Percentiles rank a stretch among this genome's conserved stretches.
Conservation (phyloP, 1,140 invertebrate genomes). For the Hycleus cichorii region DNA sequence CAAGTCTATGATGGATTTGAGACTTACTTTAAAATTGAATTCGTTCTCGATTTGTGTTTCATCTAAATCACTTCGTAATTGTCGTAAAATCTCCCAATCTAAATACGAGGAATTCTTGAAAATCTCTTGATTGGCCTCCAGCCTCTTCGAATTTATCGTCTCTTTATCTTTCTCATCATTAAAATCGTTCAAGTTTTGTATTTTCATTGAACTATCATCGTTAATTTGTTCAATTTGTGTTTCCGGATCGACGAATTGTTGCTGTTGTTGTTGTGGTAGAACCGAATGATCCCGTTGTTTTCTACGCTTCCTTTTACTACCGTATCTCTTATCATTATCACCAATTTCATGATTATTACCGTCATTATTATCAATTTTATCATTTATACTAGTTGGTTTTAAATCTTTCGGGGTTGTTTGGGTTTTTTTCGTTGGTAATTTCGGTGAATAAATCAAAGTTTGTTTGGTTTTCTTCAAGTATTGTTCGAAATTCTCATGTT, state of each 20-base stretch:
- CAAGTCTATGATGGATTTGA: background rate
- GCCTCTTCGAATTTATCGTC: background rate
- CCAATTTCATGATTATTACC: slow-evolving; percentile 28
- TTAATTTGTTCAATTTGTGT: slow-evolving; percentile 44
- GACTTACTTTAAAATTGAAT: slow-evolving; percentile 53
- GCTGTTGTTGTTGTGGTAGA: slow-evolving; percentile 43
- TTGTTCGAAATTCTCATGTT: slow-evolving; percentile 14
- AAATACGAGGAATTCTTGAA: slow-evolving; percentile 39
- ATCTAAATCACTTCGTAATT: slow-evolving; percentile 57
- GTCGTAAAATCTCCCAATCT: slow-evolving; percentile 54
- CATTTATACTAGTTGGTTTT: too few species aligned
- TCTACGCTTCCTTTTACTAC: slow-evolving; percentile 35
- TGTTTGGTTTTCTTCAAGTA: too few species aligned
- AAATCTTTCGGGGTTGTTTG: too few species aligned
- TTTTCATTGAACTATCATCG: background rate
- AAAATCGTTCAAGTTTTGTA: slow-evolving; percentile 2
- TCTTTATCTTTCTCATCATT: slow-evolving; percentile 26
- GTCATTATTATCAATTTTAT: background rate
- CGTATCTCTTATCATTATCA: slow-evolving; percentile 40
- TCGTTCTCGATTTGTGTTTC: slow-evolving; percentile 59
- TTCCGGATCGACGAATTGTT: slow-evolving; percentile 48
- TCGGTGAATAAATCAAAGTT: too few species aligned
- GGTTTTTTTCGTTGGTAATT: too few species aligned
- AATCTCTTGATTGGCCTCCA: slow-evolving; percentile 6
- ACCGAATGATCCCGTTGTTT: slow-evolving; percentile 45